Evolutionary conservation across 2,888 invertebrate species (phyloP).

Genomic region (Hydriomena furcata): DNA sequence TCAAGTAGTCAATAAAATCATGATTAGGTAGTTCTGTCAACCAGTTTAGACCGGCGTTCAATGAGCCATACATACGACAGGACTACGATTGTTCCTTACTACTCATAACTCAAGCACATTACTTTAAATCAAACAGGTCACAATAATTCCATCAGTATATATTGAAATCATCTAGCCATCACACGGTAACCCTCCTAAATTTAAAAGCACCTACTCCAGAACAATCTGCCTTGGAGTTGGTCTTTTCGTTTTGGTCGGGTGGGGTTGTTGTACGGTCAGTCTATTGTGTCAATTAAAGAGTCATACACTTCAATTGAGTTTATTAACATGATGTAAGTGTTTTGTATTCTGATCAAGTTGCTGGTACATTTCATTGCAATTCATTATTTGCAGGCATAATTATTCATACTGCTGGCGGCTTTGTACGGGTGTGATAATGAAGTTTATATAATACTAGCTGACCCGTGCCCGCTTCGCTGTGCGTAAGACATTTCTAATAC

Average conservation of each 20-base stretch:
- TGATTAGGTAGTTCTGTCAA: neutral
- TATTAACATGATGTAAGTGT: slow-evolving; percentile 46
- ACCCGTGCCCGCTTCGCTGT: no score
- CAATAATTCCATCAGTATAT: slow-evolving; percentile 39
- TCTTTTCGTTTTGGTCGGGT: slow-evolving; percentile 5
- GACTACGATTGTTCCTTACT: slow-evolving; percentile 15
- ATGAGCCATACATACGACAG: slow-evolving; percentile 18
- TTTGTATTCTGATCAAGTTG: slow-evolving; percentile 21
- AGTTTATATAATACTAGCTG: no score
- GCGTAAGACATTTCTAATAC: no score
- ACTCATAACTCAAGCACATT: slow-evolving; percentile 5
- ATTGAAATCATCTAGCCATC: slow-evolving; percentile 41
- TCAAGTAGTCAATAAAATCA: neutral
- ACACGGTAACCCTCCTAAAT: slow-evolving; percentile 36
- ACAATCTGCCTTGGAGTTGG: neutral
- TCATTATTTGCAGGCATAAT: no score
- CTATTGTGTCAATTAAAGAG: slow-evolving; percentile 72
- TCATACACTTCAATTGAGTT: slow-evolving; percentile 69
- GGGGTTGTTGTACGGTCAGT: slow-evolving; percentile 25
- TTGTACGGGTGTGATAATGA: no score
- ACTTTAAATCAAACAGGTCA: slow-evolving; percentile 33
- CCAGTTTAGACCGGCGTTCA: neutral
- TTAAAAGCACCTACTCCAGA: slow-evolving; percentile 15
- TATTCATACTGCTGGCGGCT: no score
- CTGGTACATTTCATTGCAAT: neutral